These are phyloP conservation scores for Nyctalus aviator DNA, from an alignment of 2,797 vertebrate genomes.

Conservation along the genomic window DNA sequence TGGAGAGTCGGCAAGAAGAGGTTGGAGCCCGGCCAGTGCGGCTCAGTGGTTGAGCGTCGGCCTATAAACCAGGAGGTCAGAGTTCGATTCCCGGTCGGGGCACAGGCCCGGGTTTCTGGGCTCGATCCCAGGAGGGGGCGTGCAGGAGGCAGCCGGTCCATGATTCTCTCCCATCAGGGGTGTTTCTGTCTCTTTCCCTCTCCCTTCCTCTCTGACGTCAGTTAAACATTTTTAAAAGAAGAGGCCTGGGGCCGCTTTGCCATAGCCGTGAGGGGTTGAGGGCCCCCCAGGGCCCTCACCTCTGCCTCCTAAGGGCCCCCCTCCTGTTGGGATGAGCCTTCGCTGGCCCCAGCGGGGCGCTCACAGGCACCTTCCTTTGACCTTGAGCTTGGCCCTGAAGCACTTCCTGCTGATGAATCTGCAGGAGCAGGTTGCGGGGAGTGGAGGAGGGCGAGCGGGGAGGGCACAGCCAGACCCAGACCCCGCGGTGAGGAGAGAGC, in stretches of 20 bases:
- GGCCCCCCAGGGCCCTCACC: background rate
- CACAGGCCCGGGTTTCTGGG: too few species aligned
- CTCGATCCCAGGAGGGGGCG: too few species aligned
- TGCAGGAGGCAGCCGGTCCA: too few species aligned
- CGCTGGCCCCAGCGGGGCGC: too few species aligned
- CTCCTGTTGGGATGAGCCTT: rapidly evolving
- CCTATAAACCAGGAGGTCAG: too few species aligned
- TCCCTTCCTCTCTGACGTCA: too few species aligned
- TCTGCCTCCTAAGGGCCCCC: background rate
- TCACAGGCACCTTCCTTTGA: background rate
- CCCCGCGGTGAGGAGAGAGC: background rate
- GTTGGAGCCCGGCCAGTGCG: background rate
- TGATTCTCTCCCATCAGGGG: too few species aligned
- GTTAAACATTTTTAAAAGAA: background rate
- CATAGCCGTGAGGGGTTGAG: background rate
- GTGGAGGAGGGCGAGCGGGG: background rate
- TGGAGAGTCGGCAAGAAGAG: background rate
- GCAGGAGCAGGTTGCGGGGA: background rate
- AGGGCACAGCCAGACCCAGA: background rate
- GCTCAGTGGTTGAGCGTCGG: too few species aligned
- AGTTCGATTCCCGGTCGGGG: too few species aligned
- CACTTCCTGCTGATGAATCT: background rate
- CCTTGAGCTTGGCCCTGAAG: slow-evolving; percentile 13
- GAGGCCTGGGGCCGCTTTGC: background rate
- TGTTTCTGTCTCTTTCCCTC: too few species aligned